Conservation (phyloP, 2,888 invertebrate genomes). For the Zele albiditarsus region DNA sequence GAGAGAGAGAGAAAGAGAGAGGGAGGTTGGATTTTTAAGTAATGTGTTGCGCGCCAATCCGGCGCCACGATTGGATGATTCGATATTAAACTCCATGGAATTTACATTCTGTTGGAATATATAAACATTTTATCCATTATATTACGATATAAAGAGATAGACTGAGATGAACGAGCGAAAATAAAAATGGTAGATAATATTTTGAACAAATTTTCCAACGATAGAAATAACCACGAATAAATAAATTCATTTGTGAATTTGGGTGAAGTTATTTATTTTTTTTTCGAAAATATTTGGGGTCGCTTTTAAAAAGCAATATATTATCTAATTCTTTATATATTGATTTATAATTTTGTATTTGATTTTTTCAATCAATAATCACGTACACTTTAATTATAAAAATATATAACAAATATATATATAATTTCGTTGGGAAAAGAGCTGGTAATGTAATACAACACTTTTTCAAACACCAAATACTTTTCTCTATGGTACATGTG, state of each 20-base stretch:
- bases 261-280: too few species aligned
- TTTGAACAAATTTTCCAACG: conserved; percentile 12
- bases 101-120: conserved; percentile 21
- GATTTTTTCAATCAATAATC: too few species aligned
- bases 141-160: neutral
- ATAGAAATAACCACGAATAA: neutral
- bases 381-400: too few species aligned
- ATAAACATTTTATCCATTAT: conserved; percentile 1
- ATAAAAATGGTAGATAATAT: conserved; percentile 12
- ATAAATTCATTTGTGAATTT: too few species aligned
- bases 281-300: too few species aligned
- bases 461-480: neutral
- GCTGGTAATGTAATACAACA: neutral
- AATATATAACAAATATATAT: too few species aligned
- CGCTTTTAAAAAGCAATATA: too few species aligned
- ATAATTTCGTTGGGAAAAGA: too few species aligned
- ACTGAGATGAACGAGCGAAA: neutral
- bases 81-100: conserved; percentile 15
- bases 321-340: too few species aligned
- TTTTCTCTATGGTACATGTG: neutral
- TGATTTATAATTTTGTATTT: too few species aligned
- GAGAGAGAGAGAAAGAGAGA: neutral
- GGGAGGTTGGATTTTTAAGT: conserved; percentile 8
- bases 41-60: conserved; percentile 22
- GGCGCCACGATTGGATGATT: conserved; percentile 21